Evolutionary conservation across 2,113 vertebrate species (phyloP), one percentile per base, ranked within the genome.

Genomic region (Poecile atricapillus): DNA sequence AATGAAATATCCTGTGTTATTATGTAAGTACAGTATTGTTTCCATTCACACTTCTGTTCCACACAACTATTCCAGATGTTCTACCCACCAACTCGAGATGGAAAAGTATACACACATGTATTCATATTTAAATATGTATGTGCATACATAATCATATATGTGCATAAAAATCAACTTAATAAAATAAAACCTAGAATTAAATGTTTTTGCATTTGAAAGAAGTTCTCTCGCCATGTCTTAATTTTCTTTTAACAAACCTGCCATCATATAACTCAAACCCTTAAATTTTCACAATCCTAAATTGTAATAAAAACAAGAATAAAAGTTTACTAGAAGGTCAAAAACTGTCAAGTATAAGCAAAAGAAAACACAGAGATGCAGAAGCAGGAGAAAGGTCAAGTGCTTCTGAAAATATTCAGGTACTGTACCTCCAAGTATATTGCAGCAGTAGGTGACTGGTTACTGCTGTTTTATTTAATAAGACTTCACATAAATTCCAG

Each of bases 391-490:
- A 97, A 97, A 97, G 96, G 96, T 94, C 90, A 96, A 96, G 91
- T 70, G 75, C 87, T 85, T 80, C 71, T 96, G 87, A 95, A 94
- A 97, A 97, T 94, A 91, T 63, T 84, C 97, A 97, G 97, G 97
- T 97, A 94, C 93, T 92, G 93, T 86, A 94, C 95, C 92, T 97
- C 95, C 80, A 88, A 93, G 94, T 76, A 76, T 73, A 84, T 65
- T 96, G 68, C 90, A 95, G 97, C 94, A 95, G 97, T 97, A 97
- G 97, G 97, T 87, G 94, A 93, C 94, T 88, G 92, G 92, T 97
- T 95, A 97, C 97, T 96, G 97, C 97, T 98, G 98, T 97, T 98
- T 98, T 97, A 97, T 97, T 97, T 97, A 97, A 98, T 95, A 97
- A 96, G 97, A 35, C 93, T 97, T 89, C 97, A 95, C 93, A 95